Percentiles rank a stretch among this genome's conserved stretches.
These are phyloP conservation scores for Cyclophora albipunctata DNA, from an alignment of 2,888 invertebrate genomes.

Conservation along the genomic window DNA sequence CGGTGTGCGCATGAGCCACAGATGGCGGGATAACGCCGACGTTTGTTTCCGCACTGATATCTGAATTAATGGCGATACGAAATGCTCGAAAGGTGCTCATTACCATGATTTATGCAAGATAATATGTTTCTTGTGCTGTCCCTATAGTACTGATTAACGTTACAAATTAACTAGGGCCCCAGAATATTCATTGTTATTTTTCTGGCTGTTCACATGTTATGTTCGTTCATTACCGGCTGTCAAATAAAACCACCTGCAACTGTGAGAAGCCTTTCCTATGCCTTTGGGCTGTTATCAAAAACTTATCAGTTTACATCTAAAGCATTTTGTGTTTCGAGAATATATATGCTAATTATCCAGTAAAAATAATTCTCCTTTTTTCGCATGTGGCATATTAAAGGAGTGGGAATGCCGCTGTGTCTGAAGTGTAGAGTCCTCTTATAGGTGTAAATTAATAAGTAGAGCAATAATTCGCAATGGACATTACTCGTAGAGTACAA, in stretches of 20 bases:
- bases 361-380: no score
- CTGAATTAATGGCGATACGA: slow-evolving; percentile 74
- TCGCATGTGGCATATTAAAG: no score
- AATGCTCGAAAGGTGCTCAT: slow-evolving; percentile 73
- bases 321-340: no score
- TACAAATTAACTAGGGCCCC: slow-evolving; percentile 33
- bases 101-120: slow-evolving; percentile 73
- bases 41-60: slow-evolving; percentile 76
- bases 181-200: slow-evolving; percentile 27
- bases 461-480: slow-evolving; percentile 18
- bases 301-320: no score
- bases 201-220: slow-evolving; percentile 11
- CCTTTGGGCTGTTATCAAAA: slow-evolving; percentile 1
- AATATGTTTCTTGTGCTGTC: slow-evolving; percentile 56
- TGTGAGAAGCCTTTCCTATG: background rate
- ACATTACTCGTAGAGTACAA: slow-evolving; percentile 11
- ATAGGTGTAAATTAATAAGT: background rate
- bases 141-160: slow-evolving; percentile 54
- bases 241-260: slow-evolving; percentile 5
- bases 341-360: no score
- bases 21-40: slow-evolving; percentile 72
- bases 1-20: slow-evolving; percentile 70
- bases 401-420: no score
- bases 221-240: slow-evolving; percentile 9
- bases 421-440: no score